Evolutionary conservation across 2,113 vertebrate species (phyloP).

Genomic region (Chaetodon auriga): DNA sequence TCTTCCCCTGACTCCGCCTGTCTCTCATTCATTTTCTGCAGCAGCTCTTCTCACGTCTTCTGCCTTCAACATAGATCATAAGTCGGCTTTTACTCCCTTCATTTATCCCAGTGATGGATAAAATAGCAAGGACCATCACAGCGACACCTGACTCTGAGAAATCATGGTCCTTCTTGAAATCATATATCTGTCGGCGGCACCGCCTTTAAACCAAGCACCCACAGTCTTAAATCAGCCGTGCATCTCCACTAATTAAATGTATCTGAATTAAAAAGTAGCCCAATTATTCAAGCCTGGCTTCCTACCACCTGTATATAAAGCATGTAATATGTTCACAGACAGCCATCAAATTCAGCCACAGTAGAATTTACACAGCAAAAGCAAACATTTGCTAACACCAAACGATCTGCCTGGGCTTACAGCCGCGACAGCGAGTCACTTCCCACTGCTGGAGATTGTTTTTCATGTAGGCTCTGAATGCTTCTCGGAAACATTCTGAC

Average conservation of each 20-base stretch:
- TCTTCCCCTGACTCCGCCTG: background rate
- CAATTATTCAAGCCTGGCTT: background rate
- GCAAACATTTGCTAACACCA: conserved; percentile 39
- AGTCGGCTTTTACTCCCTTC: background rate
- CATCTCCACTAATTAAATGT: background rate
- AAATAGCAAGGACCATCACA: background rate
- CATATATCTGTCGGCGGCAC: background rate
- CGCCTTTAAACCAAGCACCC: background rate
- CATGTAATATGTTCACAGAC: background rate
- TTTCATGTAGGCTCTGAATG: conserved; percentile 39
- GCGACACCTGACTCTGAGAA: background rate
- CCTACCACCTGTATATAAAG: background rate
- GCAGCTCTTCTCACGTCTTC: background rate
- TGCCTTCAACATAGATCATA: conserved; percentile 6
- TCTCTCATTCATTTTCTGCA: background rate
- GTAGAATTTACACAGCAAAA: conserved; percentile 24
- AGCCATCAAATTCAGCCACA: background rate
- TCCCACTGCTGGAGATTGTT: conserved; percentile 44
- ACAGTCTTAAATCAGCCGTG: background rate
- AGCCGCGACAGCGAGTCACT: conserved; percentile 19
- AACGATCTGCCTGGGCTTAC: conserved; percentile 18
- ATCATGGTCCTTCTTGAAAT: background rate
- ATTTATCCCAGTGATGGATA: background rate
- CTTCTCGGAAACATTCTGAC: conserved; percentile 58
- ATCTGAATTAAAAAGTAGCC: background rate